These are phyloP conservation scores for Pipa parva DNA, from an alignment of 2,113 vertebrate genomes.

Conservation along the genomic window DNA sequence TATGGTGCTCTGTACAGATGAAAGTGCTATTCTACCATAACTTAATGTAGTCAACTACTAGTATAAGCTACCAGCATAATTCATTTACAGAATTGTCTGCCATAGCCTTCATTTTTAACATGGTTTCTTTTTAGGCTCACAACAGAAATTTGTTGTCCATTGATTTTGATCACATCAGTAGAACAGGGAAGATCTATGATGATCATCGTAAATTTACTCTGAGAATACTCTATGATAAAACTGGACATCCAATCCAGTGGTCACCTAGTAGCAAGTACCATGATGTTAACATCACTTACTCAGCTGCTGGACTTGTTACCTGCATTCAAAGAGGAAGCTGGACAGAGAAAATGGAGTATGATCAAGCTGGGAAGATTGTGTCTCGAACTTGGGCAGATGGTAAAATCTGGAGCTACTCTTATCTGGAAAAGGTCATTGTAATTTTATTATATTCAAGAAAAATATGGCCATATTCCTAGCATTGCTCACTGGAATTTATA, in stretches of 20 bases:
- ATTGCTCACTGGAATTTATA: too few species aligned
- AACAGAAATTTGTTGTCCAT: constrained; percentile 97
- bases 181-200: constrained; percentile 95
- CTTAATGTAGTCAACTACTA: too few species aligned
- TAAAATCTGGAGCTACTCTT: constrained; percentile 98
- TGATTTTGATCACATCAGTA: constrained; percentile 89
- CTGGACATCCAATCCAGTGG: constrained; percentile 87
- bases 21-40: too few species aligned
- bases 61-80: too few species aligned
- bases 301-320: constrained; percentile 78
- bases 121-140: constrained; percentile 74
- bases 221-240: constrained; percentile 85
- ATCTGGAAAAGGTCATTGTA: constrained; percentile 86
- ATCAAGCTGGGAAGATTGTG: constrained; percentile 82
- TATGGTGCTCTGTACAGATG: too few species aligned
- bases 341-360: constrained; percentile 93
- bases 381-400: constrained; percentile 94
- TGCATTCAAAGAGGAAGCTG: constrained; percentile 89
- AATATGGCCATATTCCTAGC: too few species aligned
- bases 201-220: constrained; percentile 98
- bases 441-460: too few species aligned
- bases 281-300: constrained; percentile 93
- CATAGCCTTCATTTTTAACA: too few species aligned
- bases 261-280: constrained; percentile 94
- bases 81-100: too few species aligned